A percentile compares a stretch with the other conserved stretches of the same genome.
These are phyloP conservation scores for Stegophylla sp. DNA, from an alignment of 2,888 invertebrate genomes.

Conservation along the genomic window DNA sequence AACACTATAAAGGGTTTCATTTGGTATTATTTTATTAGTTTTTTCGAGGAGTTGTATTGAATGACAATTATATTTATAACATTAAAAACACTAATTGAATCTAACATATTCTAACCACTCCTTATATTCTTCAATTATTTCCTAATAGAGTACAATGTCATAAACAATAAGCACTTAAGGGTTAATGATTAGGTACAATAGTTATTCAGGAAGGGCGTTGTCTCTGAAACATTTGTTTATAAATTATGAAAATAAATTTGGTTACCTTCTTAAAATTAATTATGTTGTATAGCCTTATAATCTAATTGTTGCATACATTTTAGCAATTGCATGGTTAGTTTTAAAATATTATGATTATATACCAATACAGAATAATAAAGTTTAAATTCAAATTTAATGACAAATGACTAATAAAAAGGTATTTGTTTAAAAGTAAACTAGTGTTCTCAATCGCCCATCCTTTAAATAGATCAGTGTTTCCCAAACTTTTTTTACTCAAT, in stretches of 20 bases:
- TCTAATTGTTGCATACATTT: too few relatives aligned
- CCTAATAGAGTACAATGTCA: constrained; percentile 13
- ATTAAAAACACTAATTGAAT: constrained; percentile 22
- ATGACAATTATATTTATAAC: constrained; percentile 27
- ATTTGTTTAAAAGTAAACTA: too few relatives aligned
- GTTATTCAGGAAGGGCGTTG: constrained; percentile 48
- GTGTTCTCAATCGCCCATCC: too few relatives aligned
- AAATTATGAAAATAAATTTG: constrained; percentile 14
- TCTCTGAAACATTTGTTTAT: not conserved
- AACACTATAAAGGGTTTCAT: not conserved
- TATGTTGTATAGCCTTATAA: too few relatives aligned
- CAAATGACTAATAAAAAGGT: too few relatives aligned
- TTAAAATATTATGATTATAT: too few relatives aligned
- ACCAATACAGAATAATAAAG: too few relatives aligned
- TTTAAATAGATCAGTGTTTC: too few relatives aligned
- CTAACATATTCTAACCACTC: constrained; percentile 16
- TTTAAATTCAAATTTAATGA: too few relatives aligned
- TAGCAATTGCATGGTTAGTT: too few relatives aligned
- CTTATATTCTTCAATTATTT: constrained; percentile 45
- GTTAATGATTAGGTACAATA: constrained; percentile 20
- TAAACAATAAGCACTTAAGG: constrained; percentile 45
- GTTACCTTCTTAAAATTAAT: not conserved
- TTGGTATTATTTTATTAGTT: constrained; percentile 10
- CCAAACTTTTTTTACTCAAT: too few relatives aligned
- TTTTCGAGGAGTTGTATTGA: not conserved